Evolutionary conservation across 1,140 invertebrate genomes (phyloP), one percentile per base, ranked within the genome.

Genomic region (Yoshiicerus persimilis): DNA sequence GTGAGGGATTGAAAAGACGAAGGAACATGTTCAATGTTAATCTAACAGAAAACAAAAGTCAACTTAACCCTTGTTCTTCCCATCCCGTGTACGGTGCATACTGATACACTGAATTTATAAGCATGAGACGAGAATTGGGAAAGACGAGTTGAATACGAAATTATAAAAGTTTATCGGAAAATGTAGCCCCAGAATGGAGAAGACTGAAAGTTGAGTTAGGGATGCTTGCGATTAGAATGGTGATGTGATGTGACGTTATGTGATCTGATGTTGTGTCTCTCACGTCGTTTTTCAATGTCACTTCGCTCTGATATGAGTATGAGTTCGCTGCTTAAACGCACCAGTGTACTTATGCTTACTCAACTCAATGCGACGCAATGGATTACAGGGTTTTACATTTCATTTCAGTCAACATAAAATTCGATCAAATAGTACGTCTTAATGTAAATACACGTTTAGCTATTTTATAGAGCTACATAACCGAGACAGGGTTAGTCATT

Each of bases 251-350:
- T 80, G 75, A 80, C 75, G 75, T 38, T 80, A 80, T 80, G 75
- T 80, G 75, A 80, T 80, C 34, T 80, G 41, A 77, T 88, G 80
- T 84, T 88, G 25, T 64, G 36, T 84, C 80, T 88, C 80, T 88
- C 80, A 88, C 83, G 87, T 80, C 80, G 80, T 88, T 88, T 84
- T 70, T 88, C 87, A 88, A 88, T 85, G 87, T 85, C 87, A 88
- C 13, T 39, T 25, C 47, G 13, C 16, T n/a, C 8, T 36, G 30
- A 80, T 80, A 80, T 80, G 30, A 75, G 66, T 70, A 13, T n/a
- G n/a, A n/a, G n/a, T 56, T 56, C 13, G 6, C 13, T 56, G 3
- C 20, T 56, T n/a, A 20, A 2, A 20, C 6, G 20, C 47, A 4
- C 13, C 6, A n/a, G 47, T n/a, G n/a, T n/a, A n/a, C n/a, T n/a